Evolutionary conservation across 2,113 vertebrate species (phyloP).

Genomic region (Pelecanus crispus): DNA sequence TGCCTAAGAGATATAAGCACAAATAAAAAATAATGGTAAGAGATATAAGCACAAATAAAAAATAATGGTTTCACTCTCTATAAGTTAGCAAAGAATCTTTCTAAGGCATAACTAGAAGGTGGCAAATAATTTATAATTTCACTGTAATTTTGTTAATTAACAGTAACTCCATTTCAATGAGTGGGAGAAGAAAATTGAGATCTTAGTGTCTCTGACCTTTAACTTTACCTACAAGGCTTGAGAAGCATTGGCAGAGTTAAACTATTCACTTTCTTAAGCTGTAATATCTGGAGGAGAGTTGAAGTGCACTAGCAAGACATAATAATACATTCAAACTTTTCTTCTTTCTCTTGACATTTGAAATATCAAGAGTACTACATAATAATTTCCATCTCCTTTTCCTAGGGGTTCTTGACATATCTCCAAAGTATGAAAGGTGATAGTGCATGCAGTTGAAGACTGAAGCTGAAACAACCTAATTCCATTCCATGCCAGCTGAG

Average conservation of each 20-base stretch:
- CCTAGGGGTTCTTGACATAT: not conserved
- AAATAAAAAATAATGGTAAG: not conserved
- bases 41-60: not conserved
- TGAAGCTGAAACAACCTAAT: not conserved
- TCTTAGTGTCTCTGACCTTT: not conserved
- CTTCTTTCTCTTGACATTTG: conserved; percentile 39
- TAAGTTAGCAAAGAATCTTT: not conserved
- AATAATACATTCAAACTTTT: not conserved
- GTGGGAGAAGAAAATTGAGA: not conserved
- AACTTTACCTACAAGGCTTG: not conserved
- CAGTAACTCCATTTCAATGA: not conserved
- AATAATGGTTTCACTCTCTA: not conserved
- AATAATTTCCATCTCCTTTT: not conserved
- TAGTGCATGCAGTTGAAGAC: not conserved
- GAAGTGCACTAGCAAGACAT: not conserved
- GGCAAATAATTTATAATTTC: not conserved
- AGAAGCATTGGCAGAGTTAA: not conserved
- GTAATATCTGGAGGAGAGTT: not conserved
- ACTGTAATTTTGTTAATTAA: not conserved
- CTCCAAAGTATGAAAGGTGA: not conserved
- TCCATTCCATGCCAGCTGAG: rapidly evolving
- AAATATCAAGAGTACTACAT: not conserved
- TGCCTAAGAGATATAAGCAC: not conserved
- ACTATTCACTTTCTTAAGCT: not conserved
- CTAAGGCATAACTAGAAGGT: not conserved